Evolutionary conservation across 2,888 invertebrate genomes (phyloP), one percentile per base, ranked within the genome.

Genomic region (Notodromas monacha): DNA sequence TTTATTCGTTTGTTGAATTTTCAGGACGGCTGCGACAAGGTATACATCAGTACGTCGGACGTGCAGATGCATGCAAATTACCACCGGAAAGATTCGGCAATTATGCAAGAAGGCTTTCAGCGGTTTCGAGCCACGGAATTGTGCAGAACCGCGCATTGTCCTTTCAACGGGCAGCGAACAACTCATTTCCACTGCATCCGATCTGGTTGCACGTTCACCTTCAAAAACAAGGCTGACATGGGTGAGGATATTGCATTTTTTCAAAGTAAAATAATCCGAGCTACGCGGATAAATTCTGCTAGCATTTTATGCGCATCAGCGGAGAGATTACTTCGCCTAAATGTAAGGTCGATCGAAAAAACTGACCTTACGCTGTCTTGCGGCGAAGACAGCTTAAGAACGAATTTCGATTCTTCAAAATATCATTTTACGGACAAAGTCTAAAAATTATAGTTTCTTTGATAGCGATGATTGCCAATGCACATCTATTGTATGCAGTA

Each of bases 21-120:
- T n/a, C 43, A 59, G 58, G 51, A 52, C 36, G 52, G 53, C 39
- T 56, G 56, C 44, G 53, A 54, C 42, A 86, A 84, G 57, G 77
- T 84, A 1, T 92, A 92, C 55, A 86, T 92, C 45, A 84, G 84
- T 42, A 92, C 92, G 3, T 86, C 86, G 30, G 92, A 92, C 50
- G 89, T 92, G 3, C 89, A 92, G 54, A 89, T 89, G 89, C 92
- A 92, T 50, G 84, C 89, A 3, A 89, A 89, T 52, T 89, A 86
- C 50, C 92, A 92, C 50, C 64, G 86, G 33, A 92, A 92, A 48
- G 86, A 89, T 49, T 79, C 81, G 0, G 86, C 86, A 12, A 89
- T 92, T 41, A 76, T 84, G 33, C 81, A 84, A 45, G 89, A 89
- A 49, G 92, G 92, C 2, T 92, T 92, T 54, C 84, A 86, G 45